Conservation (phyloP, 2,797 vertebrate genomes). For the Loris lydekkerianus region DNA sequence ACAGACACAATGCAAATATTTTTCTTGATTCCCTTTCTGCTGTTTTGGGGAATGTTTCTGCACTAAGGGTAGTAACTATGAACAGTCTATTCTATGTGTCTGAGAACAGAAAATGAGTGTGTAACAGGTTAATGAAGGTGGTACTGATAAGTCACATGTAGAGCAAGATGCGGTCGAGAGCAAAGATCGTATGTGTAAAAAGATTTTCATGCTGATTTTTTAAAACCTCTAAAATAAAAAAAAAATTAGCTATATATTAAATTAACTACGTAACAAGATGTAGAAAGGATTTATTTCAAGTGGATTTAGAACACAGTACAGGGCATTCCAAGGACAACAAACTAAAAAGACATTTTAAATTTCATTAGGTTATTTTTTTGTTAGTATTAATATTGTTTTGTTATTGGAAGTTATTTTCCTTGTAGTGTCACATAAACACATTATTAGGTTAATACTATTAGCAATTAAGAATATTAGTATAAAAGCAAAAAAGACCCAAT, state of each 20-base stretch:
- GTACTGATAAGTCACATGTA: background rate
- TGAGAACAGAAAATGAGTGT: slow-evolving; percentile 20
- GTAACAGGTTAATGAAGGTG: background rate
- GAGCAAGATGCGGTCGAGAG: background rate
- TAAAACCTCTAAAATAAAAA: slow-evolving; percentile 26
- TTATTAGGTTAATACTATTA: background rate
- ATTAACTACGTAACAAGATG: background rate
- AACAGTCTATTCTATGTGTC: background rate
- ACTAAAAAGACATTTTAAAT: background rate
- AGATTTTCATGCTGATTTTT: slow-evolving; percentile 18
- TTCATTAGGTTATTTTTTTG: slow-evolving; percentile 4
- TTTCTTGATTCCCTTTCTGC: background rate
- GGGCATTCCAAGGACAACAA: background rate
- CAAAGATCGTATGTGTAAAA: background rate
- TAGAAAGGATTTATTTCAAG: slow-evolving; percentile 1
- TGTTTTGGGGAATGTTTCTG: background rate
- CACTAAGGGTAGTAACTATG: background rate
- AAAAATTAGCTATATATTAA: background rate
- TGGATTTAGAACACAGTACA: background rate
- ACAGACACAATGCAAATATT: background rate
- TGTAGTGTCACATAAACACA: background rate
- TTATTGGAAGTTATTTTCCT: slow-evolving; percentile 1
- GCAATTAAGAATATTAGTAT: slow-evolving; percentile 2
- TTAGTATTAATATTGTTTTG: background rate
- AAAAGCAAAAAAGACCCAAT: background rate